These are phyloP conservation scores for Prosopocoilus inquinatus DNA, from an alignment of 2,888 invertebrate genomes.

Conservation along the genomic window DNA sequence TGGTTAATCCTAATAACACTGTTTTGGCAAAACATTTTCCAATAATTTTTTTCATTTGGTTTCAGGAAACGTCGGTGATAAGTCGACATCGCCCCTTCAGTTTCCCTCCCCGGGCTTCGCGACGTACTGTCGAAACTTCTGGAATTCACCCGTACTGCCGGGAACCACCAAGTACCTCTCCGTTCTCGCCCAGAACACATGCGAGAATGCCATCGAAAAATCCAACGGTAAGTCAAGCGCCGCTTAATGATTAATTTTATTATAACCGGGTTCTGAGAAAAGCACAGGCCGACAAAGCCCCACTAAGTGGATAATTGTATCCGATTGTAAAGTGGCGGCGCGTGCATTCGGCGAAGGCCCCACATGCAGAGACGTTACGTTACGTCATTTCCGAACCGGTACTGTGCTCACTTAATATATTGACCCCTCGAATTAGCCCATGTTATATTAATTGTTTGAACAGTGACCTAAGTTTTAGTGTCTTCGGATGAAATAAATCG, in stretches of 20 bases:
- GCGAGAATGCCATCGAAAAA: constrained; percentile 20
- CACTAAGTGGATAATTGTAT: constrained; percentile 32
- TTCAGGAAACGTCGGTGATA: constrained; percentile 30
- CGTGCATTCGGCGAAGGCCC: constrained; percentile 35
- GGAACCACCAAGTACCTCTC: constrained; percentile 41
- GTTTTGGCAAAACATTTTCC: neutral
- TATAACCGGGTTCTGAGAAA: neutral
- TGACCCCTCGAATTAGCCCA: constrained; percentile 20
- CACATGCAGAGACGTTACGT: constrained; percentile 37
- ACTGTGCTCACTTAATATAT: constrained; percentile 11
- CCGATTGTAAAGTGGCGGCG: constrained; percentile 35
- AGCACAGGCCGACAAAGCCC: constrained; percentile 20
- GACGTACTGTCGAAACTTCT: constrained; percentile 46
- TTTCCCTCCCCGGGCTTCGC: constrained; percentile 44
- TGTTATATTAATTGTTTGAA: constrained; percentile 20
- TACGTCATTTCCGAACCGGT: constrained; percentile 45
- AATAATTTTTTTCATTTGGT: constrained; percentile 16
- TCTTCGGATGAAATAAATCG: no score
- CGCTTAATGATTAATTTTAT: neutral
- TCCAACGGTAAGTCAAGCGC: constrained; percentile 16
- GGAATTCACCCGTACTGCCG: constrained; percentile 45
- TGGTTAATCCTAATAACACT: constrained; percentile 4
- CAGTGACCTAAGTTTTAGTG: constrained; percentile 1
- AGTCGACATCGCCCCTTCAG: constrained; percentile 36
- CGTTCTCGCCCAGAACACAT: constrained; percentile 31